These are phyloP conservation scores for Sinocyclocheilus maitianheensis DNA, from an alignment of 2,113 vertebrate genomes.

Conservation along the genomic window DNA sequence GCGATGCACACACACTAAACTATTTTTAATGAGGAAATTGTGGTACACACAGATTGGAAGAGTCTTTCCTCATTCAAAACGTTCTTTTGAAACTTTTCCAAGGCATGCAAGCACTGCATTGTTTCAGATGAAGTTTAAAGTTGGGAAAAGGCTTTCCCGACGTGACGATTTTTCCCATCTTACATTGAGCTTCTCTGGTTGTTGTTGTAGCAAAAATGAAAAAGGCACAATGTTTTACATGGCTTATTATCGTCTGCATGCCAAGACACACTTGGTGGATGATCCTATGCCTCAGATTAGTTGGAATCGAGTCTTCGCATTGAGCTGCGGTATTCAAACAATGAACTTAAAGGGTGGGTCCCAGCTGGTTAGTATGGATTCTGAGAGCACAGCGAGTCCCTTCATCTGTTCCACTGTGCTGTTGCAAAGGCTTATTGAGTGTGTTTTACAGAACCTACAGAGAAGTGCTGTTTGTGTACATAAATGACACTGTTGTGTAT, in stretches of 20 bases:
- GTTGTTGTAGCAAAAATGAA: background rate
- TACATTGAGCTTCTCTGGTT: background rate
- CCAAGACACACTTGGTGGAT: too few species aligned
- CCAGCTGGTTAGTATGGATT: background rate
- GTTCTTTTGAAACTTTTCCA: background rate
- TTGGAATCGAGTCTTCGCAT: background rate
- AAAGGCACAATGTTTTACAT: too few species aligned
- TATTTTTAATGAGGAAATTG: too few species aligned
- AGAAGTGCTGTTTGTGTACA: conserved; percentile 4
- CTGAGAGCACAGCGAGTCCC: background rate
- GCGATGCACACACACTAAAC: background rate
- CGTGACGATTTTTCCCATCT: too few species aligned
- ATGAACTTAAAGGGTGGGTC: background rate
- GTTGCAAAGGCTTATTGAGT: background rate
- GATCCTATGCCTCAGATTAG: too few species aligned
- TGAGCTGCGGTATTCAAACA: background rate
- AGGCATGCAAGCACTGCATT: background rate
- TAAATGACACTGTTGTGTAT: background rate
- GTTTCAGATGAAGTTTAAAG: background rate
- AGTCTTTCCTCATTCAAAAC: background rate
- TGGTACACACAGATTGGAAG: too few species aligned
- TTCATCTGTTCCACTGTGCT: background rate
- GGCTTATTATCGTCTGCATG: too few species aligned
- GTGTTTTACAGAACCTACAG: background rate
- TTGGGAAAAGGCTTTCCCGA: background rate